These are phyloP conservation scores for Pentamera pediparva DNA, from an alignment of 53 echinoderm and acorn worm genomes.

Conservation along the genomic window DNA sequence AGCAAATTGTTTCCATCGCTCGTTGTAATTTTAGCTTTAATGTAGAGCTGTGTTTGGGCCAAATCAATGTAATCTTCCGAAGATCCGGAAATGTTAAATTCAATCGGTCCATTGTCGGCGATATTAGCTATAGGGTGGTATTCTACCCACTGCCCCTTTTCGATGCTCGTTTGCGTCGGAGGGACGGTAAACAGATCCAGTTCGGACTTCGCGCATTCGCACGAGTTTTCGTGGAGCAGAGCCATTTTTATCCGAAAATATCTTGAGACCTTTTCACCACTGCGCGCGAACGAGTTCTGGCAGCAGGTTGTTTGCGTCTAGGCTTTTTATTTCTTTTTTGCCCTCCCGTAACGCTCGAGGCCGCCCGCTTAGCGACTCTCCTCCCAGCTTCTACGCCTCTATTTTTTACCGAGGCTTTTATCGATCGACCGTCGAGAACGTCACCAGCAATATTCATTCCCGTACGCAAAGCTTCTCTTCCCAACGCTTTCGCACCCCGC, in stretches of 20 bases:
- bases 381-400: conserved; percentile 9
- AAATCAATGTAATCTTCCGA: conserved; percentile 47
- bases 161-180: conserved; percentile 44
- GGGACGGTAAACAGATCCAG: conserved; percentile 59
- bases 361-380: background rate
- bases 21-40: conserved; percentile 28
- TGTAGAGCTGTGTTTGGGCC: conserved; percentile 37
- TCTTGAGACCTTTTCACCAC: conserved; percentile 24
- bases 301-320: background rate
- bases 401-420: conserved; percentile 2
- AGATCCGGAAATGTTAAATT: conserved; percentile 43
- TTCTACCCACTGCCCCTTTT: conserved; percentile 41
- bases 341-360: background rate
- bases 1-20: background rate
- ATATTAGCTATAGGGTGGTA: conserved; percentile 49
- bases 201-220: conserved; percentile 66
- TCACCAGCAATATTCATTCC: conserved; percentile 7
- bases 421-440: background rate
- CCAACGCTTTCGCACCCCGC: conserved; percentile 33
- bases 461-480: conserved; percentile 32
- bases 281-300: background rate
- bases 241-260: conserved; percentile 58
- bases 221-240: conserved; percentile 58
- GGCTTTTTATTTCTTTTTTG: background rate
- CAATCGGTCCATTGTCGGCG: conserved; percentile 33